Percentiles rank a stretch among this genome's conserved stretches.
Evolutionary conservation across 2,797 vertebrate genomes (phyloP).

Genomic region (Pogoniulus pusillus): DNA sequence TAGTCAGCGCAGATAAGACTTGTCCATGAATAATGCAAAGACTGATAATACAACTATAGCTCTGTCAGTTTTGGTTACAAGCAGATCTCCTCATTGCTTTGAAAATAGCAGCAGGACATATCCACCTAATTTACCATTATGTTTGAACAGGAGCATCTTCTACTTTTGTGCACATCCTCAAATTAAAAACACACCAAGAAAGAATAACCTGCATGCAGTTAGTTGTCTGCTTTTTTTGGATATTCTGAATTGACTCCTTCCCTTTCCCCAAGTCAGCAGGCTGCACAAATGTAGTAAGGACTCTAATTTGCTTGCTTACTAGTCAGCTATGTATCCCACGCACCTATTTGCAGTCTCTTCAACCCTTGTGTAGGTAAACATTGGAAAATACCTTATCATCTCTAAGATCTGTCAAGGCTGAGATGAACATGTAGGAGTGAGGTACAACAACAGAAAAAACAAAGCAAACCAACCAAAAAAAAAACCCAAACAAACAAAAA

Average conservation of each 20-base stretch:
- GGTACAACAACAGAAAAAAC: neutral
- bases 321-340: neutral
- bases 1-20: neutral
- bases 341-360: neutral
- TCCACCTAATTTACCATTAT: neutral
- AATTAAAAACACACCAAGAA: neutral
- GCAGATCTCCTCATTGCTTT: neutral
- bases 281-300: neutral
- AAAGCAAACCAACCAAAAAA: no score
- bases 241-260: neutral
- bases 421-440: neutral
- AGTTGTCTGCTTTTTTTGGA: neutral
- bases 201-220: neutral
- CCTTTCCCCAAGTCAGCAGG: neutral
- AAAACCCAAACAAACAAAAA: no score
- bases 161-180: neutral
- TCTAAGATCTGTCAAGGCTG: neutral
- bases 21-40: neutral
- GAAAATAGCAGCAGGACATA: neutral
- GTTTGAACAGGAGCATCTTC: neutral
- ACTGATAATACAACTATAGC: neutral
- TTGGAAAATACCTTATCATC: neutral
- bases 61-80: neutral
- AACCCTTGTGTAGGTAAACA: neutral
- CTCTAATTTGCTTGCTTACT: neutral